Evolutionary conservation across 1,140 invertebrate species (phyloP).

Genomic region (Hycleus phaleratus): DNA sequence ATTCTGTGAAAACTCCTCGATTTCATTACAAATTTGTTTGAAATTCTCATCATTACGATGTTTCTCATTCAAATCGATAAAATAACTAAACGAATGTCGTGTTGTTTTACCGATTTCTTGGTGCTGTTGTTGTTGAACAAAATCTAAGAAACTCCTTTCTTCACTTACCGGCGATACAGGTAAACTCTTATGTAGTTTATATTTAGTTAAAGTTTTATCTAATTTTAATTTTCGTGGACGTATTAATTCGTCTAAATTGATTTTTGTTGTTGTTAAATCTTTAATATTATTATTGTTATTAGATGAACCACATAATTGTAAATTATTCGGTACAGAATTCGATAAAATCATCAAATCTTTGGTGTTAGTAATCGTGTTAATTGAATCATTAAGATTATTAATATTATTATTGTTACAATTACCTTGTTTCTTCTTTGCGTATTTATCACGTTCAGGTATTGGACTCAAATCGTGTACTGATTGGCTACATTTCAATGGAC

Average conservation of each 20-base stretch:
- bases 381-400: too few species aligned
- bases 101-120: neutral
- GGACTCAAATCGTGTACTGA: slow-evolving; percentile 67
- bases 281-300: slow-evolving; percentile 35
- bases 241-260: slow-evolving; percentile 26
- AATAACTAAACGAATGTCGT: slow-evolving; percentile 49
- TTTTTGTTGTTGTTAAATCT: slow-evolving; percentile 30
- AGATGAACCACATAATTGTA: slow-evolving; percentile 39
- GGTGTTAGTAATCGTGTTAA: neutral
- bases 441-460: slow-evolving; percentile 49
- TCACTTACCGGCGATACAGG: slow-evolving; percentile 60
- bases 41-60: slow-evolving; percentile 47
- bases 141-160: slow-evolving; percentile 55
- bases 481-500: slow-evolving; percentile 72
- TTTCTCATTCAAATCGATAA: slow-evolving; percentile 47
- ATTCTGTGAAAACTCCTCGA: slow-evolving; percentile 41
- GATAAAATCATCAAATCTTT: slow-evolving; percentile 1
- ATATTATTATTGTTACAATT: slow-evolving; percentile 7
- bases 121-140: slow-evolving; percentile 24
- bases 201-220: slow-evolving; percentile 36
- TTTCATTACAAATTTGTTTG: slow-evolving; percentile 37
- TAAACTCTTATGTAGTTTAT: slow-evolving; percentile 60
- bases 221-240: slow-evolving; percentile 35
- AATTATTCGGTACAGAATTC: slow-evolving; percentile 23
- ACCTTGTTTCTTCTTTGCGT: slow-evolving; percentile 35